Base-by-base conservation (phyloP, 2,888 invertebrate species). In the Apamea epomidion region DNA sequence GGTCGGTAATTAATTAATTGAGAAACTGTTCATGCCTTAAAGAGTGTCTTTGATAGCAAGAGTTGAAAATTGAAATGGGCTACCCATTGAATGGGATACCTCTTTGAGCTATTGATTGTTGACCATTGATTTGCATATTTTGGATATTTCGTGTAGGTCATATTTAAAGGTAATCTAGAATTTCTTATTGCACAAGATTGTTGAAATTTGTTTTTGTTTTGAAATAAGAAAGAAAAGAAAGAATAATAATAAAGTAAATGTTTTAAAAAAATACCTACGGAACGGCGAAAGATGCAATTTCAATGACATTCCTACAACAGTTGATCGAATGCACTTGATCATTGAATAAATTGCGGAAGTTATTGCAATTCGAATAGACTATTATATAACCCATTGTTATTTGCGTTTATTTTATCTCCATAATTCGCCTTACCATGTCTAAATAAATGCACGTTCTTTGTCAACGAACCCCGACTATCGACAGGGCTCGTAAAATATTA, bases 401-500 rank as follows among this genome's bases (percentile, higher is more conserved):
- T 76, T 71, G 16, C 54, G 72, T 83, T 64, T 60, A 74, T 69
- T 68, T 60, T 69, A 82, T 76, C 74, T 75, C 42, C 32, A 76
- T 72, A 67, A 80, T 87, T 78, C 67, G 74, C 58, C 29, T 80
- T 32, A 74, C 74, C 74, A 81, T 82, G 74, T 88, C 42, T 78
- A 76, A 83, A 81, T 84, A 85, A 86, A 85, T 77, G 71, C 82
- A 74, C 76, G 88, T 80, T 86, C 89, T 84, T 89, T 90, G 90
- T 91, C 92, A 90, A 89, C 85, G 71, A 80, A 87, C 83, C 79
- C 80, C 82, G 82, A 84, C 85, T 81, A 85, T 85, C 88, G 87
- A 90, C 83, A 78, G 83, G 78, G 83, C 87, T 92, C 88, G 87
- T 92, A 92, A 91, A 92, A 90, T 91, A 91, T 90, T 92, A 91